These are phyloP conservation scores for Tenthredo distinguenda DNA, from an alignment of 2,888 invertebrate species.

Conservation along the genomic window DNA sequence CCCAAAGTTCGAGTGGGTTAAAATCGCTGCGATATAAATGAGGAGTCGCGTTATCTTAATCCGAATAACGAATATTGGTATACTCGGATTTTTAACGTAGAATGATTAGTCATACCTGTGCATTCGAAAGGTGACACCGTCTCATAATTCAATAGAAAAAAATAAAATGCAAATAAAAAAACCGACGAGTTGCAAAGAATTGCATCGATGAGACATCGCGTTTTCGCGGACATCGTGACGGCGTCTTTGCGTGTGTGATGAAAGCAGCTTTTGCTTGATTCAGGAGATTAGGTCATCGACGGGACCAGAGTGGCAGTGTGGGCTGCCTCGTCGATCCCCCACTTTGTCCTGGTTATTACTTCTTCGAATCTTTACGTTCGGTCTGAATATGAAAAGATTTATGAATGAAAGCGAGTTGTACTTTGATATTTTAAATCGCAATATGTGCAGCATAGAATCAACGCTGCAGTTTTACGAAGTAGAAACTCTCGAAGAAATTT, in stretches of 20 bases:
- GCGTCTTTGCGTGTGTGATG: conserved; percentile 6
- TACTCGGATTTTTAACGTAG: background rate
- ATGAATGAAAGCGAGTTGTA: conserved; percentile 37
- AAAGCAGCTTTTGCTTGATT: conserved; percentile 35
- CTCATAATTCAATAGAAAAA: background rate
- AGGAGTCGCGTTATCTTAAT: background rate
- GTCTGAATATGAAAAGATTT: background rate
- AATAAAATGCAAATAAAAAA: background rate
- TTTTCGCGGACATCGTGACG: conserved; percentile 11
- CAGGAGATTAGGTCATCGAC: conserved; percentile 52
- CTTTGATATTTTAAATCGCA: background rate
- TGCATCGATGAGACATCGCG: conserved; percentile 39
- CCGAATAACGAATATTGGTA: background rate
- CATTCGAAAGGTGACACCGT: background rate
- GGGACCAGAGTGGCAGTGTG: conserved; percentile 30
- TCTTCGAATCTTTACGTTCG: conserved; percentile 30
- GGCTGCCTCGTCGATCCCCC: conserved; percentile 24
- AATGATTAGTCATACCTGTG: background rate
- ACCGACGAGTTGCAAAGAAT: background rate
- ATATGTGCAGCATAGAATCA: background rate
- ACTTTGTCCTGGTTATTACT: conserved; percentile 36
- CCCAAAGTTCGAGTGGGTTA: background rate
- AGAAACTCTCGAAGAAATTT: background rate
- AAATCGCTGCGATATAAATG: background rate
- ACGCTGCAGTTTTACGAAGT: background rate